Conservation (phyloP, 2,888 invertebrate genomes). For the Ametastegia equiseti region DNA sequence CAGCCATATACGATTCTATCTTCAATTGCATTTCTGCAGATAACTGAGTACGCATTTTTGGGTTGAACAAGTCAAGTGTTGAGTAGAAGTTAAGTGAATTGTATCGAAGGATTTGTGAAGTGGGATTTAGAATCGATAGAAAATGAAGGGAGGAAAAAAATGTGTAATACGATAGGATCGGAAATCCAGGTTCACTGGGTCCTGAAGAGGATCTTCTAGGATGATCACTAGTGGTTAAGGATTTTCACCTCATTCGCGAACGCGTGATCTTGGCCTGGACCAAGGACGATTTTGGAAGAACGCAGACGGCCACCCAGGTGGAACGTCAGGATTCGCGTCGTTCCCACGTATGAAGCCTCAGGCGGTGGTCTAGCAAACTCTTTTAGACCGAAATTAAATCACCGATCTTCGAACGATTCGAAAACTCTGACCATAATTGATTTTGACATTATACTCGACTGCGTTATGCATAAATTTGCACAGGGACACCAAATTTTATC, state of each 20-base stretch:
- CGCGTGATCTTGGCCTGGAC: constrained; percentile 62
- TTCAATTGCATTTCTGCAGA: neutral
- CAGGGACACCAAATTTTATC: no score
- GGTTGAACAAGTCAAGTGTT: neutral
- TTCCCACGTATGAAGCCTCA: constrained; percentile 73
- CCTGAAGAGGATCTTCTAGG: neutral
- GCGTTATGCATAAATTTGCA: no score
- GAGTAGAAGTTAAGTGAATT: neutral
- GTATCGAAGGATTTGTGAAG: neutral
- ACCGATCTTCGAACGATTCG: neutral
- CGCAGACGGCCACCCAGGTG: constrained; percentile 71
- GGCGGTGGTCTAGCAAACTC: constrained; percentile 69
- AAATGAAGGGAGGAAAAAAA: neutral
- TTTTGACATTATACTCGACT: no score
- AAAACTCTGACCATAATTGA: neutral
- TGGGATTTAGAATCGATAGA: neutral
- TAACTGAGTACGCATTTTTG: neutral
- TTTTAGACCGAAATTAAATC: constrained; percentile 70
- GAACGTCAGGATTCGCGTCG: constrained; percentile 55
- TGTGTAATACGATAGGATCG: neutral
- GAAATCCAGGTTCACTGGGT: neutral
- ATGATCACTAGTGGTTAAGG: constrained; percentile 11
- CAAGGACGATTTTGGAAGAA: constrained; percentile 65
- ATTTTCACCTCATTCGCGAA: constrained; percentile 26
- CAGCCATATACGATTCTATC: neutral